phyloP scores from a whole-genome alignment of 2,797 vertebrate genomes.

The Lutra lutra region DNA sequence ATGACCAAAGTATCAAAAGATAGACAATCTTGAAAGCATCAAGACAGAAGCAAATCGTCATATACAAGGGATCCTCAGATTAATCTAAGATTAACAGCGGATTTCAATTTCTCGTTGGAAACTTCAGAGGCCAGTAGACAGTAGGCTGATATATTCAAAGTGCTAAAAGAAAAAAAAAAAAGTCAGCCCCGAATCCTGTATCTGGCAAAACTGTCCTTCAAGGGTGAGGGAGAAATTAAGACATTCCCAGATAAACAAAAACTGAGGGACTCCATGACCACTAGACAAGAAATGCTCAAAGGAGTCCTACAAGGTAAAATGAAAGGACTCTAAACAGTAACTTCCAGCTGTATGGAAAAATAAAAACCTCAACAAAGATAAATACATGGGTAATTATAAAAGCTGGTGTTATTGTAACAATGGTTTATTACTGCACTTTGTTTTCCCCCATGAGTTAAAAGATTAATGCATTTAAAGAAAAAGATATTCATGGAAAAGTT shows the following conservation, averaged over 20 bases:
- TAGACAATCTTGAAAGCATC: background rate
- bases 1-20: background rate
- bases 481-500: background rate
- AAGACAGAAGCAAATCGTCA: background rate
- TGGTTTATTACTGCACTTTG: background rate
- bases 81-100: background rate
- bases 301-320: background rate
- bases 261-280: background rate
- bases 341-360: background rate
- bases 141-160: background rate
- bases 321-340: background rate
- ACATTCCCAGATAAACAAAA: background rate
- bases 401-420: background rate
- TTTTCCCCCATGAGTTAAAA: background rate
- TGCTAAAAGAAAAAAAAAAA: background rate
- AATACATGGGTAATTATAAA: background rate
- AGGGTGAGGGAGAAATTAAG: background rate
- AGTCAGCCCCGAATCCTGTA: background rate
- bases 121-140: background rate
- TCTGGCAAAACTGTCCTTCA: background rate
- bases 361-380: background rate
- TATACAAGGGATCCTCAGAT: background rate
- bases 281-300: background rate
- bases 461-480: background rate
- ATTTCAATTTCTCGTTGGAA: background rate